phyloP scores from a whole-genome alignment of 2,888 invertebrate genomes.

The Drosophila falleni region DNA sequence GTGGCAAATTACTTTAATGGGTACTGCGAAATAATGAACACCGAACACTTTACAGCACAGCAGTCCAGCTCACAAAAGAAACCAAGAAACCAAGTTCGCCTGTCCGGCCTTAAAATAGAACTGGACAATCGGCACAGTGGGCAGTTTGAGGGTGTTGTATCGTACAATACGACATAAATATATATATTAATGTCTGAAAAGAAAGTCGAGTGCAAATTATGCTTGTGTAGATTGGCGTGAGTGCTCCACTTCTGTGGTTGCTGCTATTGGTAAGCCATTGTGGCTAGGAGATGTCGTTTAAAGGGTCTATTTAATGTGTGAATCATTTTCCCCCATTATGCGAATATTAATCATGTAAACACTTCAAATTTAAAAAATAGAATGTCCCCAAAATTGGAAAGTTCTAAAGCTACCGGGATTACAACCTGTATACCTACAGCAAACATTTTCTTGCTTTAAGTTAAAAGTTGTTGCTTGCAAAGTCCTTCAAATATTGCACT shows the following conservation, averaged over 20 bases:
- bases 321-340: background rate
- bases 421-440: too few relatives aligned
- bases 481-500: background rate
- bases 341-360: constrained; percentile 15
- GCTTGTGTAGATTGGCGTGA: constrained; percentile 15
- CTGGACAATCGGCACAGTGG: constrained; percentile 4
- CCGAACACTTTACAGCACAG: constrained; percentile 44
- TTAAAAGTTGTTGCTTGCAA: constrained; percentile 30
- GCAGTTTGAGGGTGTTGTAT: background rate
- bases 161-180: background rate
- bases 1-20: constrained; percentile 79
- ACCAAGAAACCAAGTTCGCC: constrained; percentile 5
- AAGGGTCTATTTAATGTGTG: constrained; percentile 11
- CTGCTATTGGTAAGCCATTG: constrained; percentile 45
- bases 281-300: constrained; percentile 27
- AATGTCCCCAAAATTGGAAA: constrained; percentile 9
- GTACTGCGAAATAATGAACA: constrained; percentile 74
- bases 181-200: too few relatives aligned
- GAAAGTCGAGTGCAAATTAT: constrained; percentile 39
- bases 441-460: constrained; percentile 56
- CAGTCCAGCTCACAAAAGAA: constrained; percentile 13
- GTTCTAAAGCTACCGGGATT: constrained; percentile 23
- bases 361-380: constrained; percentile 4
- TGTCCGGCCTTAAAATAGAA: constrained; percentile 31
- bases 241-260: constrained; percentile 23